phyloP scores from a whole-genome alignment of 2,888 invertebrate species.

The Nematopogon swammerdamellus region DNA sequence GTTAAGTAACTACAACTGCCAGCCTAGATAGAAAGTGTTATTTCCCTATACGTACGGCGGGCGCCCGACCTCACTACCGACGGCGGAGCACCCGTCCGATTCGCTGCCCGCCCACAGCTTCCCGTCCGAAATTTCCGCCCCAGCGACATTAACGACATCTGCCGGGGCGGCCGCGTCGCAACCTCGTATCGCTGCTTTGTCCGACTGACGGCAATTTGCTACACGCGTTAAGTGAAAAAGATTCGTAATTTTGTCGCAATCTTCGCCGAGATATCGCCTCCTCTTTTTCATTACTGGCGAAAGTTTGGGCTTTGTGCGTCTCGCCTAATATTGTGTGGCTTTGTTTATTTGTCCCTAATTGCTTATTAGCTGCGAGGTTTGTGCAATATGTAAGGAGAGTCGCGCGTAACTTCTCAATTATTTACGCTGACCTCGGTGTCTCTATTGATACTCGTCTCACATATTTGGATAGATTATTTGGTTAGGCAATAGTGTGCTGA shows the following conservation, averaged over 20 bases:
- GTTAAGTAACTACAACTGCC: too few relatives aligned
- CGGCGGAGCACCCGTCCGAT: too few relatives aligned
- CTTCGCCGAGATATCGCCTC: background rate
- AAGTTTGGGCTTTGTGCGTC: background rate
- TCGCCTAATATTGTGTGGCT: background rate
- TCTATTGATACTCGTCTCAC: background rate
- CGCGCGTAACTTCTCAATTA: background rate
- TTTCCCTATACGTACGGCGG: too few relatives aligned
- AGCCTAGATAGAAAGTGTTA: too few relatives aligned
- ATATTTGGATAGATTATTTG: too few relatives aligned
- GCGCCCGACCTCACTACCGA: too few relatives aligned
- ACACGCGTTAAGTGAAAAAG: background rate
- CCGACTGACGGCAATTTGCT: background rate
- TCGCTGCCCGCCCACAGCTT: too few relatives aligned
- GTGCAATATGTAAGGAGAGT: background rate
- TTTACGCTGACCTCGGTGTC: background rate
- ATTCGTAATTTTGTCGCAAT: background rate
- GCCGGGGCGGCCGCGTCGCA: background rate
- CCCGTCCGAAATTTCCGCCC: too few relatives aligned
- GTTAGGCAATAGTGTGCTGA: too few relatives aligned
- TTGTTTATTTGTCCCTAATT: conserved; percentile 19
- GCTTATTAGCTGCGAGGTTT: conserved; percentile 24
- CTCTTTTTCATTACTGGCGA: background rate
- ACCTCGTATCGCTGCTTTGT: background rate
- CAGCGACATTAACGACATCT: too few relatives aligned